Percentiles rank a stretch among this genome's conserved stretches.
These are phyloP conservation scores for Heptranchias perlo DNA, from an alignment of 2,113 vertebrate genomes.

Conservation along the genomic window DNA sequence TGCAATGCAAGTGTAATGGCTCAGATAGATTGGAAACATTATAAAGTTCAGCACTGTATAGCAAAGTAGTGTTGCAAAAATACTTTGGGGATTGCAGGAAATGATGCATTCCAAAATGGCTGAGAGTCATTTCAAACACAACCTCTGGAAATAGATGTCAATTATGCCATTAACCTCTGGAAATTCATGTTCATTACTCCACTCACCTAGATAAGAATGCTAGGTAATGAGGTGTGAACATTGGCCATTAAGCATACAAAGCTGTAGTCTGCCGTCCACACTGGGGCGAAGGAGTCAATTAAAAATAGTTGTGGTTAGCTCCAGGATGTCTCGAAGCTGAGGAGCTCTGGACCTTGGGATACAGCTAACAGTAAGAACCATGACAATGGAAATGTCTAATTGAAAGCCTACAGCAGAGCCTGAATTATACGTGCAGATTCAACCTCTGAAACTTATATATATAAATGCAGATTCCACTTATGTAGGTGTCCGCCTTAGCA, in stretches of 20 bases:
- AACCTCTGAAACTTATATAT: no score
- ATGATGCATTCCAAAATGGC: conserved; percentile 15
- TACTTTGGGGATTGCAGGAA: neutral
- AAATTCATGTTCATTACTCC: neutral
- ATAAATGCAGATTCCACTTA: no score
- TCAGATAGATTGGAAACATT: conserved; percentile 19
- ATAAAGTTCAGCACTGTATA: neutral
- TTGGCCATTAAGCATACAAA: neutral
- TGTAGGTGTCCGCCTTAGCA: neutral
- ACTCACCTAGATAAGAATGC: neutral
- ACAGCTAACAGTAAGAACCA: neutral
- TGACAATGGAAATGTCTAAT: neutral
- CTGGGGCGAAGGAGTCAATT: neutral
- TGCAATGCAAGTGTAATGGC: neutral
- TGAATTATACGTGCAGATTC: neutral
- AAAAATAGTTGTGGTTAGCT: neutral
- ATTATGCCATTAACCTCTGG: conserved; percentile 33
- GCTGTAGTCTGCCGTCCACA: neutral
- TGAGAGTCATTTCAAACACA: neutral
- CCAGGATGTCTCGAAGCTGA: neutral
- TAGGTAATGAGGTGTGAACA: conserved; percentile 34
- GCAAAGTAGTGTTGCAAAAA: neutral
- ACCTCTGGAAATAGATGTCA: conserved; percentile 36
- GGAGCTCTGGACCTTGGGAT: neutral
- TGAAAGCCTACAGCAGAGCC: no score